phyloP scores from a whole-genome alignment of 2,113 vertebrate species.

The Jaculus jaculus region DNA sequence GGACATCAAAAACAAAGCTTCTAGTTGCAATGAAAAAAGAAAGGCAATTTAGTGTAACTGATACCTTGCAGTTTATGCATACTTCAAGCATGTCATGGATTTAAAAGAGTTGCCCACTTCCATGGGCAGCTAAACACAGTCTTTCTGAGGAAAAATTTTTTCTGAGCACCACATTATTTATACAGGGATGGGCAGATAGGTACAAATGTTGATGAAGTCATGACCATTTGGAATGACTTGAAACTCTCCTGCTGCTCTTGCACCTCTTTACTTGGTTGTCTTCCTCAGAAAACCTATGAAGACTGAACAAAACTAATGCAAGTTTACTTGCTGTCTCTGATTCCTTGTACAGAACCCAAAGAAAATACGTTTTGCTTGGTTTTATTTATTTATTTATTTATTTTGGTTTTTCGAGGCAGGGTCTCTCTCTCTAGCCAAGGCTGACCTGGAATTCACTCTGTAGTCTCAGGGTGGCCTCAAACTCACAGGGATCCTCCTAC shows the following conservation, averaged over 20 bases:
- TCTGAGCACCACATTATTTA: background rate
- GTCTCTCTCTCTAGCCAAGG: too few species aligned
- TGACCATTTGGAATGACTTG: background rate
- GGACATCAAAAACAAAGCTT: background rate
- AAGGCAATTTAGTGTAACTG: background rate
- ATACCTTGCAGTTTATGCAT: background rate
- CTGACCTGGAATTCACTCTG: too few species aligned
- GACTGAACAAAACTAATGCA: background rate
- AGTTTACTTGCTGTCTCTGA: slow-evolving; percentile 36
- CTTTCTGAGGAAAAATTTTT: background rate
- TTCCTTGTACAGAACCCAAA: slow-evolving; percentile 38
- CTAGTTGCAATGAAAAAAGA: background rate
- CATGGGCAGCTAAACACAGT: background rate
- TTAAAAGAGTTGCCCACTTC: background rate
- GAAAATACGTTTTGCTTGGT: slow-evolving; percentile 7
- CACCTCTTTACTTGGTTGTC: slow-evolving; percentile 7
- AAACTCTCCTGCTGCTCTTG: background rate
- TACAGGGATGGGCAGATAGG: background rate
- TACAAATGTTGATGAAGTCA: background rate
- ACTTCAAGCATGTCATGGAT: background rate
- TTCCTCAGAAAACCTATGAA: background rate
- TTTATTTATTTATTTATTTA: too few species aligned
- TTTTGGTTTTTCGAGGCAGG: too few species aligned
- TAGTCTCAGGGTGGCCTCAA: too few species aligned
- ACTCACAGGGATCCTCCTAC: too few species aligned